Evolutionary conservation across 2,113 vertebrate genomes (phyloP).

Genomic region (Lucifuga dentata): DNA sequence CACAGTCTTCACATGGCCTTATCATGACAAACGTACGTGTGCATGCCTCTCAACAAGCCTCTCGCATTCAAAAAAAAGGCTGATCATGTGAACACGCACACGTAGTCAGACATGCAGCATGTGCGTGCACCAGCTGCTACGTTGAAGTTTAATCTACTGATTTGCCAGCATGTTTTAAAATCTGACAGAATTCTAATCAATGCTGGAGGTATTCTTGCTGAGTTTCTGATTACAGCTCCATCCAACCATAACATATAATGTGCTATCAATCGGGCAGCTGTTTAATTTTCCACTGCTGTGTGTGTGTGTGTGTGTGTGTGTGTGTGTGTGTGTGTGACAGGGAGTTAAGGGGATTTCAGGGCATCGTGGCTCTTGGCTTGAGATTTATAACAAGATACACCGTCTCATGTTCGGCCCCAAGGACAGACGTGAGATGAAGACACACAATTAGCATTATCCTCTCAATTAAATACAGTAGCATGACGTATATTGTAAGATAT

Average conservation of each 20-base stretch:
- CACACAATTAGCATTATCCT: not conserved
- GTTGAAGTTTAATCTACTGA: constrained; percentile 1
- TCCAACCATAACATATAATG: constrained; percentile 45
- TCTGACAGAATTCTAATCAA: constrained; percentile 5
- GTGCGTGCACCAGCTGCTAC: too few species aligned
- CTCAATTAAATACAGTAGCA: not conserved
- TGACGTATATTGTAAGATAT: too few species aligned
- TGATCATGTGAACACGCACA: too few species aligned
- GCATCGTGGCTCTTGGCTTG: constrained; percentile 13
- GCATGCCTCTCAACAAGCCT: too few species aligned
- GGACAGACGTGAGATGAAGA: constrained; percentile 1
- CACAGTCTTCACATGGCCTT: not conserved
- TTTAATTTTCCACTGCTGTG: constrained; percentile 43
- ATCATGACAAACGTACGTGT: too few species aligned
- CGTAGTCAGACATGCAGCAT: too few species aligned
- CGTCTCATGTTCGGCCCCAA: constrained; percentile 4
- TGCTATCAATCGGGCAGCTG: constrained; percentile 39
- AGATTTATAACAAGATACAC: not conserved
- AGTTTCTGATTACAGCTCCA: constrained; percentile 33
- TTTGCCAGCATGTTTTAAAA: constrained; percentile 13
- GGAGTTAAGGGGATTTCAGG: constrained; percentile 20
- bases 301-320: constrained; percentile 7
- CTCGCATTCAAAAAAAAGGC: too few species aligned
- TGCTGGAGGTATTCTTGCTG: constrained; percentile 1
- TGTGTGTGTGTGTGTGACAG: constrained; percentile 16